These are phyloP conservation scores for Tholera decimalis DNA, from an alignment of 2,888 invertebrate species.

Conservation along the genomic window DNA sequence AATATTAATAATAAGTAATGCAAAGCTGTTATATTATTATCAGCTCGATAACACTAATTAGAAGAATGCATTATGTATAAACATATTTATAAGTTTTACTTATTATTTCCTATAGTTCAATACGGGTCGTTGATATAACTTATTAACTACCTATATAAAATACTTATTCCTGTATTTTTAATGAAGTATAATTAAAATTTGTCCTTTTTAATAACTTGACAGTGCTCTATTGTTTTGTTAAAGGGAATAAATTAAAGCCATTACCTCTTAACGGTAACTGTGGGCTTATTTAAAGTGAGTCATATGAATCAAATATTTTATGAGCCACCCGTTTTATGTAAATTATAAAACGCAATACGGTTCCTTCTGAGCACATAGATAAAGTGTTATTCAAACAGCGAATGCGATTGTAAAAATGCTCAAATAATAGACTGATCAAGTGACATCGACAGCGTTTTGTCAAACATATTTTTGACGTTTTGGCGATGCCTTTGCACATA, in stretches of 20 bases:
- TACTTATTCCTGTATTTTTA: slow-evolving; percentile 11
- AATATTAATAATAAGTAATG: slow-evolving; percentile 2
- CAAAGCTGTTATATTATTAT: not conserved
- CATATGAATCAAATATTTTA: not conserved
- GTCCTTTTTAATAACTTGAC: not conserved
- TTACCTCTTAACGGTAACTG: not conserved
- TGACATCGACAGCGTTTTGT: too few relatives aligned
- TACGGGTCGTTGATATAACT: slow-evolving; percentile 27
- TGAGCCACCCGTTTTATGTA: too few relatives aligned
- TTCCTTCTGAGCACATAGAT: too few relatives aligned
- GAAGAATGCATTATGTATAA: slow-evolving; percentile 25
- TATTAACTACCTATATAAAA: slow-evolving; percentile 28
- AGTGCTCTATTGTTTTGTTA: not conserved
- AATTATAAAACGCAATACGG: not conserved
- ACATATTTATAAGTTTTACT: slow-evolving; percentile 48
- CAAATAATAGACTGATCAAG: not conserved
- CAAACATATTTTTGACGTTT: too few relatives aligned
- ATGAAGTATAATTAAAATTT: not conserved
- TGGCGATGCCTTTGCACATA: too few relatives aligned
- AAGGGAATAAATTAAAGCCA: slow-evolving; percentile 15
- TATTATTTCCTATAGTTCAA: slow-evolving; percentile 45
- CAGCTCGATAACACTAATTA: slow-evolving; percentile 59
- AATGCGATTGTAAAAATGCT: too few relatives aligned
- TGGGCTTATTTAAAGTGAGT: not conserved
- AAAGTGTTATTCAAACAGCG: too few relatives aligned